Base-by-base conservation (phyloP, 2,797 vertebrate genomes). In the Pangasius mekongensis region DNA sequence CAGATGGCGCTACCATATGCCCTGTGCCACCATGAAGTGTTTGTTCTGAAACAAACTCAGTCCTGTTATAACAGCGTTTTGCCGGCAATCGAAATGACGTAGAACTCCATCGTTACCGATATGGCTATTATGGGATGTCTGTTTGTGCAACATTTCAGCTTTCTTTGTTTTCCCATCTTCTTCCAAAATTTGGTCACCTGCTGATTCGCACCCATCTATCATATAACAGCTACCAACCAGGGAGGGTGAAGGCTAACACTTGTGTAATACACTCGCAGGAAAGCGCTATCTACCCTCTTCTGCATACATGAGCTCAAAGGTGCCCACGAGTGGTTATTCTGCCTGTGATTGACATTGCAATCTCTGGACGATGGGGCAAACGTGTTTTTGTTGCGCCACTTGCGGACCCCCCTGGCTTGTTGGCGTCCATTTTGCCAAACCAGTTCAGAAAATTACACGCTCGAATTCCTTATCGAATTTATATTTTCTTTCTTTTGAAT, bases 1-100 rank as follows among this genome's bases (percentile, higher is more conserved):
- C 93, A 94, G 93, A 93, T 93, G 94, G 92, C 83, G 64, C 89
- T 22, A 36, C 89, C 91, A 90, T 91, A 84, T 87, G 87, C 86
- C 88, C 76, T 49, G 24, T 87, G 56, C 78, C 54, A 33, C 22
- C 52, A 90, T 89, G 78, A 66, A 73, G 76, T 73, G 52, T 58
- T 58, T 73, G 52, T 58, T 58, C 54, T 36, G 36, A 27, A 56
- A 60, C 56, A 43, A 69, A 64, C 86, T 69, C 47, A 54, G 22
- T 64, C 22, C n/a, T 36, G 27, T 84, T 30, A 74, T 73, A 47
- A 83, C 66, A 43, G 43, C 27, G 81, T 69, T 76, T 86, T 84
- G 60, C 66, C 74, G 67, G 43, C 82, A 76, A 10, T 82, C 49
- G 62, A 83, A 76, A 39, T 60, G 56, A 74, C 62, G 60, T 84